Percentiles rank a stretch among this genome's conserved stretches.
Evolutionary conservation across 2,797 vertebrate genomes (phyloP).

Genomic region (Lacerta viridis): DNA sequence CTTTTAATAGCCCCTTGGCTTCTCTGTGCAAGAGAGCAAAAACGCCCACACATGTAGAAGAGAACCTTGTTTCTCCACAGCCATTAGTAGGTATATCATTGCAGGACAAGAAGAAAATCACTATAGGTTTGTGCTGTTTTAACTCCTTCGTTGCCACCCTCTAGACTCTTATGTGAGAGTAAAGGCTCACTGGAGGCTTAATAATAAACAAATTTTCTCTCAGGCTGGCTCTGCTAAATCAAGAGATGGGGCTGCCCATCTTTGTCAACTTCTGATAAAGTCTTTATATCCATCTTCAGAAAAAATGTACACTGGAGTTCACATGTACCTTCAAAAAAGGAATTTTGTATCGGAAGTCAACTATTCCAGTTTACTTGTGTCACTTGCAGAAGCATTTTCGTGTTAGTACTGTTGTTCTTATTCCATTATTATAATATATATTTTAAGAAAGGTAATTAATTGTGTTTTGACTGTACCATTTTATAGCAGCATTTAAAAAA

Average conservation of each 20-base stretch:
- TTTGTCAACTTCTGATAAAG: background rate
- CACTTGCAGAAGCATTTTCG: slow-evolving; percentile 43
- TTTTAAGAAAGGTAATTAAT: slow-evolving; percentile 49
- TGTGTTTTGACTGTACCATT: slow-evolving; percentile 62
- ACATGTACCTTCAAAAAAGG: slow-evolving; percentile 33
- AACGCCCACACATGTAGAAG: background rate
- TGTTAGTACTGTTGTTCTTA: slow-evolving; percentile 25
- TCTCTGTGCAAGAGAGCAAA: background rate
- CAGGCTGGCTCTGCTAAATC: background rate
- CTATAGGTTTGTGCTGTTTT: background rate
- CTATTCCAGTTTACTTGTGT: slow-evolving; percentile 21
- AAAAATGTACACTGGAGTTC: slow-evolving; percentile 62
- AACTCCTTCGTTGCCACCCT: background rate
- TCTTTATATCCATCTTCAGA: slow-evolving; percentile 46
- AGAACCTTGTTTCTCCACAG: background rate
- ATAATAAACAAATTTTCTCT: background rate
- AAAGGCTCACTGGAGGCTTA: background rate
- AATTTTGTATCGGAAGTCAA: background rate
- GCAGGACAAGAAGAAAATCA: background rate
- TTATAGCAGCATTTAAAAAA: slow-evolving; percentile 65
- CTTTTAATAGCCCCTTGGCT: background rate
- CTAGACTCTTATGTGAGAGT: background rate
- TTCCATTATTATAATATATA: slow-evolving; percentile 53
- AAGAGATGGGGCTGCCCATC: background rate
- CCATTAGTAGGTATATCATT: background rate